A percentile compares a stretch with the other conserved stretches of the same genome.
Conservation (phyloP, 2,797 vertebrate genomes). For the Parotocinclus haroldoi region DNA sequence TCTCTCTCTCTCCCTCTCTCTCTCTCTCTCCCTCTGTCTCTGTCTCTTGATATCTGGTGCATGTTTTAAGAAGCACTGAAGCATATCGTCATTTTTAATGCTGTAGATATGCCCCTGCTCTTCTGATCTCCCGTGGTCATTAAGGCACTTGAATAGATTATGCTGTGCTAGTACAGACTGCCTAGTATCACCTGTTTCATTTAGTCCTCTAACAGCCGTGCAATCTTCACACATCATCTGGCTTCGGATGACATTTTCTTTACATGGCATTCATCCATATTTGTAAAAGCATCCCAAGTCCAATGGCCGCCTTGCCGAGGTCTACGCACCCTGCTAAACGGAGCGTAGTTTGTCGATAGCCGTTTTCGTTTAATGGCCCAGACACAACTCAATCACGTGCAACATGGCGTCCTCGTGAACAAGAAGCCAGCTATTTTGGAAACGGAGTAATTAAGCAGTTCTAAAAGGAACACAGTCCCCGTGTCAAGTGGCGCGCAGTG, state of each 20-base stretch:
- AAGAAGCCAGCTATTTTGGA: slow-evolving; percentile 80
- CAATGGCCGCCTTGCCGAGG: no score
- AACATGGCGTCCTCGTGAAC: slow-evolving; percentile 63
- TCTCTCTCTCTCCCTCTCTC: slow-evolving; percentile 25
- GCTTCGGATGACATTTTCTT: no score
- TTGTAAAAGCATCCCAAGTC: no score
- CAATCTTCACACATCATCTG: no score
- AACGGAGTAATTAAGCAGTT: slow-evolving; percentile 80
- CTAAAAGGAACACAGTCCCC: slow-evolving; percentile 72
- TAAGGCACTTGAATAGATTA: slow-evolving; percentile 38
- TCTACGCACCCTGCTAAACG: no score
- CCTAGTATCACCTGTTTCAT: no score
- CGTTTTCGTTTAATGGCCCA: not conserved
- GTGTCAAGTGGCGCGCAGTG: slow-evolving; percentile 64
- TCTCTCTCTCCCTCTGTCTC: slow-evolving; percentile 14
- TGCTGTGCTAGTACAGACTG: not conserved
- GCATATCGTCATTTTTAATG: slow-evolving; percentile 64
- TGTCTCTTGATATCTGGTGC: slow-evolving; percentile 54
- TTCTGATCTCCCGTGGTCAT: slow-evolving; percentile 62
- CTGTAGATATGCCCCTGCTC: slow-evolving; percentile 62
- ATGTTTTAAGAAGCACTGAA: slow-evolving; percentile 67
- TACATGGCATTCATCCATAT: no score
- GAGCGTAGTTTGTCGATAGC: not conserved
- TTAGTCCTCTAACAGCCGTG: no score
- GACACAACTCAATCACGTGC: not conserved